Evolutionary conservation across 2,113 vertebrate genomes (phyloP).

Genomic region (Galeopterus variegatus): DNA sequence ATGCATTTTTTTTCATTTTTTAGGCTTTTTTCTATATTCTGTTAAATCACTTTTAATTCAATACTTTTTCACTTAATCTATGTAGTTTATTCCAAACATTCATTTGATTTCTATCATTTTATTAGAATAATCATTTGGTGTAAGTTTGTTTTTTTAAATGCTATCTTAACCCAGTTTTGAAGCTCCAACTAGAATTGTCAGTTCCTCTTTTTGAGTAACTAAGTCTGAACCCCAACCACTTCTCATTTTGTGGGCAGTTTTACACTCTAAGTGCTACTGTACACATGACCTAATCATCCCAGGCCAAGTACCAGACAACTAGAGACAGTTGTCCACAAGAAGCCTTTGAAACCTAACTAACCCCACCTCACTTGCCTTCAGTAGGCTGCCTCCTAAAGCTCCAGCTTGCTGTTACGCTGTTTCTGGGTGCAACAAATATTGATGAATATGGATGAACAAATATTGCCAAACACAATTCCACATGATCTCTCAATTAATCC

Average conservation of each 20-base stretch:
- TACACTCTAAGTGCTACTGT: not conserved
- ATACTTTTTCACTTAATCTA: not conserved
- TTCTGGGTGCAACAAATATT: not conserved
- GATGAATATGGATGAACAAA: not conserved
- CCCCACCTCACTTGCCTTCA: too few species aligned
- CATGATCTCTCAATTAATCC: not conserved
- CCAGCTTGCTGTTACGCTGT: not conserved
- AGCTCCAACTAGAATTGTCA: not conserved
- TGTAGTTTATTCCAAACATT: not conserved
- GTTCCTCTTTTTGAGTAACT: not conserved
- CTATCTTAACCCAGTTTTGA: not conserved
- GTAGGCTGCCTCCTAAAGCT: too few species aligned
- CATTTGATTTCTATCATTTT: not conserved
- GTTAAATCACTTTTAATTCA: not conserved
- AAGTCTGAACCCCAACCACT: not conserved
- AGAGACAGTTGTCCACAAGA: not conserved
- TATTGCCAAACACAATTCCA: not conserved
- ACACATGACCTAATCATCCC: not conserved
- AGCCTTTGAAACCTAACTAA: not conserved
- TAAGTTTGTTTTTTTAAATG: too few species aligned
- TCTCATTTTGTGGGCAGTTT: not conserved
- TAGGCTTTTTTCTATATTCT: not conserved
- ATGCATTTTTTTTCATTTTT: not conserved
- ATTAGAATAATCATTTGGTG: not conserved
- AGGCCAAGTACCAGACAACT: not conserved